Percentiles rank a stretch among this genome's conserved stretches.
Conservation (phyloP, 2,113 vertebrate species). For the Lontra canadensis region DNA sequence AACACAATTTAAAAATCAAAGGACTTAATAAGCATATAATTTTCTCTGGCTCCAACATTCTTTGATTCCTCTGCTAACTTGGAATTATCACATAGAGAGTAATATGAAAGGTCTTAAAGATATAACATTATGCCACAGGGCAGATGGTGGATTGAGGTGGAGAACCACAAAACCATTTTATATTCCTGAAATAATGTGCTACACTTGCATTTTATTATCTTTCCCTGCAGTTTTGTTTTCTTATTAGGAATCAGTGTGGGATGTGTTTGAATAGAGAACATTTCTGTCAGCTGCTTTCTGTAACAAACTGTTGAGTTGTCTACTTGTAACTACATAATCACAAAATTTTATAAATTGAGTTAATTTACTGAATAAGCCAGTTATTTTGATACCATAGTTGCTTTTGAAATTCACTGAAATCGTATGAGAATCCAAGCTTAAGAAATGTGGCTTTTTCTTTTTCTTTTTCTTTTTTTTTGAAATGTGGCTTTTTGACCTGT, state of each 20-base stretch:
- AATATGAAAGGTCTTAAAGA: not conserved
- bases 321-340: not conserved
- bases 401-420: conserved; percentile 29
- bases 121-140: not conserved
- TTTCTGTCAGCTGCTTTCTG: conserved; percentile 32
- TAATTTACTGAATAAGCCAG: conserved; percentile 9
- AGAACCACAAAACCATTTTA: not conserved
- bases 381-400: conserved; percentile 30
- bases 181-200: conserved; percentile 42
- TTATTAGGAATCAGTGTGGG: not conserved
- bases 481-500: not conserved
- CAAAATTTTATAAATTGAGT: not conserved
- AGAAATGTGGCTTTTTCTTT: not conserved
- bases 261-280: conserved; percentile 29
- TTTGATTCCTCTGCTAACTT: not conserved
- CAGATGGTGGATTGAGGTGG: not conserved
- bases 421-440: not conserved
- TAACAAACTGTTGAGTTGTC: conserved; percentile 34
- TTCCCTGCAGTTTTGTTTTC: not conserved
- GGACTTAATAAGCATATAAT: not conserved
- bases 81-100: not conserved
- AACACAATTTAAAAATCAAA: conserved; percentile 13
- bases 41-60: not conserved
- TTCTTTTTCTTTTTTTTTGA: not conserved
- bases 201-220: not conserved